Conservation (phyloP, 2,797 vertebrate species). For the Rousettus madagascariensis region DNA sequence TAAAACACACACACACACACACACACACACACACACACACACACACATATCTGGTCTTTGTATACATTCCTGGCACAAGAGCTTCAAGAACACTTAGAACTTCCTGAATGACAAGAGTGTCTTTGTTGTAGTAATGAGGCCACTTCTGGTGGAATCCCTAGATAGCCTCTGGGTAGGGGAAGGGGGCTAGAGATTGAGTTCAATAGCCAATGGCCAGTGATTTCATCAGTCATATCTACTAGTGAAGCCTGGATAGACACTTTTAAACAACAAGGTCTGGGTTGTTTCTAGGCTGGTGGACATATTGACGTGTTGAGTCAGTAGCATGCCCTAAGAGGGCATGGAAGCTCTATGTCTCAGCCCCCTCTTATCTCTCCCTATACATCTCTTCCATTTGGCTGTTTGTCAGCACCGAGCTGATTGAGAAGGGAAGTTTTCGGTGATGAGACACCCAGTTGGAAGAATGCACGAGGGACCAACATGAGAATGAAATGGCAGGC, state of each 20-base stretch:
- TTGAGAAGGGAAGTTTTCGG: too few relatives aligned
- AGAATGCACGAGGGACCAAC: too few relatives aligned
- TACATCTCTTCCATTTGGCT: neutral
- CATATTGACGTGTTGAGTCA: neutral
- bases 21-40: neutral
- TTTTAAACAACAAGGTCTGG: neutral
- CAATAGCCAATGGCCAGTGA: neutral
- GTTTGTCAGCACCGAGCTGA: too few relatives aligned
- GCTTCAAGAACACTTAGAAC: neutral
- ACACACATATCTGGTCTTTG: neutral
- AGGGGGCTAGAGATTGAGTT: neutral
- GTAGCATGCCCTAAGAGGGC: neutral
- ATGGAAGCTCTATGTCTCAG: neutral
- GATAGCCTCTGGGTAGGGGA: neutral
- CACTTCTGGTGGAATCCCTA: neutral
- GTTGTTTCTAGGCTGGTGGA: too few relatives aligned
- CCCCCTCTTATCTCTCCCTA: neutral
- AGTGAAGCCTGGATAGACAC: neutral
- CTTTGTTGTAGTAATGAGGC: neutral
- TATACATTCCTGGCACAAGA: neutral
- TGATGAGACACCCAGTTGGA: too few relatives aligned
- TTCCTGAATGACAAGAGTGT: neutral
- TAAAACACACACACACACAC: neutral
- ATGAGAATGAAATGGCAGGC: too few relatives aligned
- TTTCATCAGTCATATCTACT: neutral